These are phyloP conservation scores for Pelobates fuscus DNA, from an alignment of 2,113 vertebrate genomes.

Conservation along the genomic window DNA sequence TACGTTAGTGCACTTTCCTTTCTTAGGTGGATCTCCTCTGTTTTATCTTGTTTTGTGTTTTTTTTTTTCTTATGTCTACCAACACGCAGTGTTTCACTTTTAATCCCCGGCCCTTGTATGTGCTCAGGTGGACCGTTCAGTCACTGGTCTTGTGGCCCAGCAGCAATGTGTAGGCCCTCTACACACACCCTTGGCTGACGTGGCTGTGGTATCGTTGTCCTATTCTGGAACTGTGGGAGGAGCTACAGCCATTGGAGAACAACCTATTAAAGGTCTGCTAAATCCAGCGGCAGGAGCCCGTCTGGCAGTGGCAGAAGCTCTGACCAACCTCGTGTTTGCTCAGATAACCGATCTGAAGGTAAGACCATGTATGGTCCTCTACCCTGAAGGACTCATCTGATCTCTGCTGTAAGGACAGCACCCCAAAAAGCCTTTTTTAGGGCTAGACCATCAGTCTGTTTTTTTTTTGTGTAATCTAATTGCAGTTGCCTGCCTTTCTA, in stretches of 20 bases:
- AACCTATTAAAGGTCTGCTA: constrained; percentile 88
- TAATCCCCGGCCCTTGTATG: too few relatives aligned
- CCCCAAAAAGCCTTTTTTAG: too few relatives aligned
- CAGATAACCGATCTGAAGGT: constrained; percentile 80
- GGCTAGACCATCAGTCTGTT: too few relatives aligned
- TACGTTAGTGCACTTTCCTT: neutral
- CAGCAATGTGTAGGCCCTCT: constrained; percentile 94
- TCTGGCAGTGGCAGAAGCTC: constrained; percentile 85
- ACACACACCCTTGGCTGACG: constrained; percentile 87
- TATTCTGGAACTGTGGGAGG: constrained; percentile 78
- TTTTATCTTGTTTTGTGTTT: neutral
- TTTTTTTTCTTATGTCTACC: too few relatives aligned
- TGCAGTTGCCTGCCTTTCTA: too few relatives aligned
- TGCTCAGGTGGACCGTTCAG: constrained; percentile 88
- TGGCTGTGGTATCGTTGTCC: constrained; percentile 87
- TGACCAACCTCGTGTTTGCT: constrained; percentile 91
- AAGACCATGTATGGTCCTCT: constrained; percentile 34
- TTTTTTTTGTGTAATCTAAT: too few relatives aligned
- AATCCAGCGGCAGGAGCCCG: constrained; percentile 80
- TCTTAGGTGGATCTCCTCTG: neutral
- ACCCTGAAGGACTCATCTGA: too few relatives aligned
- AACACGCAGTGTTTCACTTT: too few relatives aligned
- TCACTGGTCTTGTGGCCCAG: constrained; percentile 89
- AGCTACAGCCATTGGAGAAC: constrained; percentile 87
- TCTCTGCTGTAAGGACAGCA: too few relatives aligned